Base-by-base conservation (phyloP, 2,797 vertebrate genomes). In the Miichthys miiuy region DNA sequence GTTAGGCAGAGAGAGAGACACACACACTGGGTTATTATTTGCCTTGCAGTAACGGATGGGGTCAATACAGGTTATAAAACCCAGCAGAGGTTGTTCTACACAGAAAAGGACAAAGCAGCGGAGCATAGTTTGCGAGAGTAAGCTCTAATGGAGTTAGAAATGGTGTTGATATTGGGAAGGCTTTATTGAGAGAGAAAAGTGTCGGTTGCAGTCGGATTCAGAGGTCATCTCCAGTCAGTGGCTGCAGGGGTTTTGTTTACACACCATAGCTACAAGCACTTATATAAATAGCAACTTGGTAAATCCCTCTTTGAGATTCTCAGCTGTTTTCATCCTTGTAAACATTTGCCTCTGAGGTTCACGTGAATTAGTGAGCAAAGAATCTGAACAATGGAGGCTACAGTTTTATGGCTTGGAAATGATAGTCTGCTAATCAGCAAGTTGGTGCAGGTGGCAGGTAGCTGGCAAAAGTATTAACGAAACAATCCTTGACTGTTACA, bases 1-100 rank as follows among this genome's bases (percentile, higher is more conserved):
- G 60, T 80, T 75, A 56, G 75, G 50, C 81, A 58, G 56, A 54
- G 65, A 86, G 54, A 34, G 34, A 38, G 34, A 38, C 7, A 38
- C 1, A 38, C 6, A 82, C 74, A 30, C 56, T 0, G 44, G 67
- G 51, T 85, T 85, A 70, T 88, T 89, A 87, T 87, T 84, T 81
- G 72, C 71, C 79, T 73, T 12, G 55, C 79, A 56, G 79, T 89
- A 69, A 81, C 82, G 68, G 57, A 78, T 18, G 47, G 42, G 79
- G 85, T 90, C 83, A 82, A 27, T 9, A 5, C 41, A 51, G 72
- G 84, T 87, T 82, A 89, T 90, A 66, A 77, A 85, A 79, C 77
- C 77, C 23, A 82, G 80, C 79, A 81, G 42, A 75, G 75, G 77
- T 75, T 61, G 75, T 83, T 77, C 18, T 68, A 50, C 34, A 65